phyloP scores from a whole-genome alignment of 1,140 invertebrate species.

The Aphelinus certus region DNA sequence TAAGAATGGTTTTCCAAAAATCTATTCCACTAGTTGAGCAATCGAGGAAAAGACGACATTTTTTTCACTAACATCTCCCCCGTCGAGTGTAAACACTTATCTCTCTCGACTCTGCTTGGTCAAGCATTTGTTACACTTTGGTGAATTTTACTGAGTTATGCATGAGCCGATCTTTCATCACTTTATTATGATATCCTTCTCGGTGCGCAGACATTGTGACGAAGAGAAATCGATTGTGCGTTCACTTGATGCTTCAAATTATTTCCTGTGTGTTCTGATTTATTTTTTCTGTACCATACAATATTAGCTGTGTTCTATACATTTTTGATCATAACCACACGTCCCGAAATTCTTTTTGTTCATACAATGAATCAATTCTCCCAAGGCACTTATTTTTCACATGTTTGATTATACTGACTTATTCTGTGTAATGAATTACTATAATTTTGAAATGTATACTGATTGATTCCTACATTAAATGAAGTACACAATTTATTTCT shows the following conservation, averaged over 20 bases:
- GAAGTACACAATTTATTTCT: constrained; percentile 60
- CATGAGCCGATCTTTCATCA: constrained; percentile 21
- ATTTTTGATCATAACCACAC: no score
- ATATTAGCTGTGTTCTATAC: no score
- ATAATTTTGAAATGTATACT: constrained; percentile 54
- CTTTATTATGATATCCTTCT: not conserved
- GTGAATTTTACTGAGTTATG: not conserved
- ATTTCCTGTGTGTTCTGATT: no score
- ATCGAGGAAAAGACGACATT: constrained; percentile 6
- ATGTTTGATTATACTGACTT: constrained; percentile 47
- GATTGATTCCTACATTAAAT: constrained; percentile 60
- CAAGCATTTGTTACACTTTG: constrained; percentile 27
- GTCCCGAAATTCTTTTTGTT: no score
- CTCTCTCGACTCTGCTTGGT: not conserved
- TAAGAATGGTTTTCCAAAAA: no score
- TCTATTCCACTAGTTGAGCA: not conserved
- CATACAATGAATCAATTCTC: not conserved
- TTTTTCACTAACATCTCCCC: constrained; percentile 12
- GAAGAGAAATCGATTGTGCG: no score
- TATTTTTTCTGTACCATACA: no score
- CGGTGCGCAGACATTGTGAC: no score
- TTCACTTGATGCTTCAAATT: no score
- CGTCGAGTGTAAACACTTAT: constrained; percentile 18
- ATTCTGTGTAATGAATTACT: constrained; percentile 57
- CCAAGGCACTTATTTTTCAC: constrained; percentile 3